Conservation (phyloP, 2,888 invertebrate genomes). For the Diaperis boleti region DNA sequence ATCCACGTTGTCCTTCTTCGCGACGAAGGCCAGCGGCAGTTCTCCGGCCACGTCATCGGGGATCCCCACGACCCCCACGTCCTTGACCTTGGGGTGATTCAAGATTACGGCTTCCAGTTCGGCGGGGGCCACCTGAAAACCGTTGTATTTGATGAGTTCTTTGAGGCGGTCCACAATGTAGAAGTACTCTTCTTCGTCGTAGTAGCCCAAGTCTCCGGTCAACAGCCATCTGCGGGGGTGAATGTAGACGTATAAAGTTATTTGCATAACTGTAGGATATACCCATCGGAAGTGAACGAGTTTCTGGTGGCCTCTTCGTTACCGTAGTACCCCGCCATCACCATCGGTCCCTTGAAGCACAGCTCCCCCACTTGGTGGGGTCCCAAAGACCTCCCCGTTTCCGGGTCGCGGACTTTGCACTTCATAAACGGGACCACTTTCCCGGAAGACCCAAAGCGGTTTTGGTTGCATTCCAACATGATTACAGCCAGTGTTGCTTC, state of each 20-base stretch:
- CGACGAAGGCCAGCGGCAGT: constrained; percentile 82
- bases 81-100: constrained; percentile 77
- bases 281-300: constrained; percentile 78
- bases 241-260: too few relatives aligned
- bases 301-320: constrained; percentile 74
- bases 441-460: constrained; percentile 75
- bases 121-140: constrained; percentile 87
- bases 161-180: constrained; percentile 88
- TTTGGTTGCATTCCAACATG: constrained; percentile 57
- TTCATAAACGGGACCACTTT: constrained; percentile 72
- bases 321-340: constrained; percentile 80
- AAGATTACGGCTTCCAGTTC: constrained; percentile 87
- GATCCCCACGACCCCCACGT: constrained; percentile 84
- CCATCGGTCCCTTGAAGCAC: constrained; percentile 79
- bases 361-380: constrained; percentile 81
- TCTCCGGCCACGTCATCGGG: constrained; percentile 82
- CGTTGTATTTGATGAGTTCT: constrained; percentile 92
- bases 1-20: constrained; percentile 69
- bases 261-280: too few relatives aligned
- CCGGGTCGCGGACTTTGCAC: constrained; percentile 74
- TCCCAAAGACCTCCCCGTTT: constrained; percentile 73
- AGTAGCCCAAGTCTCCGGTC: constrained; percentile 87
- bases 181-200: constrained; percentile 81
- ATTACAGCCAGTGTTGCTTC: constrained; percentile 75
- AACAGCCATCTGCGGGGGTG: too few relatives aligned